Percentiles rank a stretch among this genome's conserved stretches.
phyloP scores from a whole-genome alignment of 2,113 vertebrate genomes.

The Astur gentilis region DNA sequence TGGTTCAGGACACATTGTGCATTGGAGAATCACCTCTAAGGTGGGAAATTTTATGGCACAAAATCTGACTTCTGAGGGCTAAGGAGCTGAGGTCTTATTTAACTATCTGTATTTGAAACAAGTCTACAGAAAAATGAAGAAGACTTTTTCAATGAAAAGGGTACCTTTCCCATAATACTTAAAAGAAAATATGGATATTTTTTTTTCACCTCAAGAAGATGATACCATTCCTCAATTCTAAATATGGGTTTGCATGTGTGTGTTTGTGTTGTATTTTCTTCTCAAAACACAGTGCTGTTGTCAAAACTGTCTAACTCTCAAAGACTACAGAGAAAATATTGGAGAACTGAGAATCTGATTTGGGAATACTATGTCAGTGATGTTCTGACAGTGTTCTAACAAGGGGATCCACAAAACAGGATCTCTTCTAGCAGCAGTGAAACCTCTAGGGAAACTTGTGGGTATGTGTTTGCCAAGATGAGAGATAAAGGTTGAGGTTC shows the following conservation, averaged over 20 bases:
- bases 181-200: neutral
- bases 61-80: neutral
- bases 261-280: neutral
- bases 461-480: neutral
- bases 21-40: neutral
- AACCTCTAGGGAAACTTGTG: neutral
- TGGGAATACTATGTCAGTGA: constrained; percentile 9
- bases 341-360: constrained; percentile 42
- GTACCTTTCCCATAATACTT: constrained; percentile 4
- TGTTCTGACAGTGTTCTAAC: neutral
- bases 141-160: constrained; percentile 20
- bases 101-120: neutral
- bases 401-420: constrained; percentile 17
- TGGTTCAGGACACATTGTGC: neutral
- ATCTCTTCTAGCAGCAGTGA: neutral
- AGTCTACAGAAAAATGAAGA: neutral
- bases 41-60: neutral
- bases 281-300: neutral
- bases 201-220: neutral
- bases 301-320: neutral
- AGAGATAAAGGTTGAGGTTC: neutral
- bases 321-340: neutral
- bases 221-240: neutral
- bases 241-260: neutral
- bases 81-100: neutral